A percentile compares a stretch with the other conserved stretches of the same genome.
phyloP scores from a whole-genome alignment of 2,113 vertebrate species.

The Ciconia stormi region DNA sequence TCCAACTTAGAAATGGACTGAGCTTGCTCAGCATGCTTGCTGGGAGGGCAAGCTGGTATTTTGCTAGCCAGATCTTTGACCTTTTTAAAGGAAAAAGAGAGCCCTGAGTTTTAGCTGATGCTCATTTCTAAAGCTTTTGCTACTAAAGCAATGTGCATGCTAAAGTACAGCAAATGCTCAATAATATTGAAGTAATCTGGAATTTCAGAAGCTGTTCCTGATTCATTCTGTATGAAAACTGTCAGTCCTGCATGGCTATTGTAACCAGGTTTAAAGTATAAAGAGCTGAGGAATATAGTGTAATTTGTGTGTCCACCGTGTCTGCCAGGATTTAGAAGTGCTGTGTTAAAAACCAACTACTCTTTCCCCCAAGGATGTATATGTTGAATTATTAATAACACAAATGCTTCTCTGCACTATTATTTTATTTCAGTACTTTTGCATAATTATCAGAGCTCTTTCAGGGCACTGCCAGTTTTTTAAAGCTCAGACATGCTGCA shows the following conservation, averaged over 20 bases:
- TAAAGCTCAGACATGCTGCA: background rate
- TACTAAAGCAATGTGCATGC: background rate
- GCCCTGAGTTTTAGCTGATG: background rate
- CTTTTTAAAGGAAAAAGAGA: background rate
- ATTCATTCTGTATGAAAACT: background rate
- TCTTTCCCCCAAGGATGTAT: background rate
- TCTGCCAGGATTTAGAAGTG: background rate
- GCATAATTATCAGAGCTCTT: background rate
- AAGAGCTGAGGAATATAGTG: background rate
- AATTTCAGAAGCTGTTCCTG: background rate
- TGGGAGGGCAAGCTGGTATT: background rate
- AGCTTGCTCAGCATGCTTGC: background rate
- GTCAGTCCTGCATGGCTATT: background rate
- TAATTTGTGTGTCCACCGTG: background rate
- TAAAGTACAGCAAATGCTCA: background rate
- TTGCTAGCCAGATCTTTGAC: background rate
- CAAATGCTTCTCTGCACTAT: background rate
- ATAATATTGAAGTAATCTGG: background rate
- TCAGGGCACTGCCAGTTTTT: background rate
- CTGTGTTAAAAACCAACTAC: background rate
- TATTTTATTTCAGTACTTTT: constrained; percentile 23
- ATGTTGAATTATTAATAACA: constrained; percentile 32
- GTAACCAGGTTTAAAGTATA: background rate
- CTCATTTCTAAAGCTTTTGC: background rate
- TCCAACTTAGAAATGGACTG: background rate